A percentile compares a stretch with the other conserved stretches of the same genome.
phyloP scores from a whole-genome alignment of 2,797 vertebrate genomes.

The Sebastes trivittatus region DNA sequence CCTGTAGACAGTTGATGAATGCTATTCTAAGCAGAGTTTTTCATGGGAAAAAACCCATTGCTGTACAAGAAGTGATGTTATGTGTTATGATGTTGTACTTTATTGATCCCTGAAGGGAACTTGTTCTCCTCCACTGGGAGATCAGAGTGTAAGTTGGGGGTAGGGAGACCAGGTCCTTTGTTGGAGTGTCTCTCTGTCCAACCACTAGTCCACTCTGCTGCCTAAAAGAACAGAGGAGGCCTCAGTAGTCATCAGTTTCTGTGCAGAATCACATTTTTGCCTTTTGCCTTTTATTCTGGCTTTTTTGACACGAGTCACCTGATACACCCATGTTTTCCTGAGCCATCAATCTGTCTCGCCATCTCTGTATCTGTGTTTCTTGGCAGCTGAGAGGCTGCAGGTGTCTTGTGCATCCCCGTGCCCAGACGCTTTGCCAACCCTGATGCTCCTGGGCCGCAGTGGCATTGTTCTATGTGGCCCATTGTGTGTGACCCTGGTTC shows the following conservation, averaged over 20 bases:
- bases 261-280: conserved; percentile 13
- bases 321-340: conserved; percentile 43
- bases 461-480: conserved; percentile 77
- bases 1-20: not conserved
- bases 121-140: not conserved
- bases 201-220: not conserved
- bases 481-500: conserved; percentile 72
- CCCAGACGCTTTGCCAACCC: conserved; percentile 53
- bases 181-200: not conserved
- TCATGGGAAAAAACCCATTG: not conserved
- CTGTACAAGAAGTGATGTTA: not conserved
- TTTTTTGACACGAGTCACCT: conserved; percentile 48
- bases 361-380: conserved; percentile 53
- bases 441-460: conserved; percentile 55
- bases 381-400: conserved; percentile 65
- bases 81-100: not conserved
- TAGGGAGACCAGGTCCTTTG: not conserved
- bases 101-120: conserved; percentile 2
- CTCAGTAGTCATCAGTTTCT: conserved; percentile 10
- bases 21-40: not conserved
- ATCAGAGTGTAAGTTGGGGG: not conserved
- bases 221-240: not conserved
- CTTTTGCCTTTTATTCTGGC: not conserved
- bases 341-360: conserved; percentile 45
- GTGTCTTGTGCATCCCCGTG: conserved; percentile 69